Conservation (phyloP, 1,140 invertebrate species). For the Conus betulinus region DNA sequence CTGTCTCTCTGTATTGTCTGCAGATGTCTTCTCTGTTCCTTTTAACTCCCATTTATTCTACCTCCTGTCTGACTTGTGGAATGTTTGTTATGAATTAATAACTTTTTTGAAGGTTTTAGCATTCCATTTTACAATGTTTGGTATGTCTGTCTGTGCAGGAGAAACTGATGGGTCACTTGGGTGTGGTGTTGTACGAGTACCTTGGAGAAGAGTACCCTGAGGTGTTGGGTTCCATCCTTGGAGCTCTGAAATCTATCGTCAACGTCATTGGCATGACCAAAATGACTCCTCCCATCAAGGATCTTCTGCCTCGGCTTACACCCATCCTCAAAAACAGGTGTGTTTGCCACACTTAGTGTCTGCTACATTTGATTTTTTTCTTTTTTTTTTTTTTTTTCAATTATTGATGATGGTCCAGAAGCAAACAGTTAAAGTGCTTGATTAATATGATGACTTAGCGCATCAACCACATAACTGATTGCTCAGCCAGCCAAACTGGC, state of each 20-base stretch:
- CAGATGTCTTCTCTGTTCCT: no score
- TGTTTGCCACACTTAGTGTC: not conserved
- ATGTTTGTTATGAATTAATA: not conserved
- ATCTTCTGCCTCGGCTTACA: constrained; percentile 95
- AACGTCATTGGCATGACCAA: constrained; percentile 99
- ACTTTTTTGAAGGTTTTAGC: not conserved
- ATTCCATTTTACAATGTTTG: not conserved
- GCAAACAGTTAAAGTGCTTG: no score
- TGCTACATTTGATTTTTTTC: no score
- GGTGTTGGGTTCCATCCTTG: constrained; percentile 98
- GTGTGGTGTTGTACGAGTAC: constrained; percentile 99
- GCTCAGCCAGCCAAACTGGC: no score
- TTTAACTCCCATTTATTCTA: no score
- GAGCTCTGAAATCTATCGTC: constrained; percentile 98
- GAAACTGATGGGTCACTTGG: constrained; percentile 99
- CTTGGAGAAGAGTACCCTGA: constrained; percentile 99
- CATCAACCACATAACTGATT: no score
- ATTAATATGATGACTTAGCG: no score
- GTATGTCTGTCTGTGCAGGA: constrained; percentile 81
- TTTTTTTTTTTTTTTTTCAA: no score
- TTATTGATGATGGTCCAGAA: no score
- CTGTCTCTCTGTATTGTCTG: no score
- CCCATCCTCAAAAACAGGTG: constrained; percentile 93
- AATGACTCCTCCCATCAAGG: constrained; percentile 99
- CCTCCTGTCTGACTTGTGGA: no score